phyloP scores from a whole-genome alignment of 2,797 vertebrate genomes.

The Acomys russatus region DNA sequence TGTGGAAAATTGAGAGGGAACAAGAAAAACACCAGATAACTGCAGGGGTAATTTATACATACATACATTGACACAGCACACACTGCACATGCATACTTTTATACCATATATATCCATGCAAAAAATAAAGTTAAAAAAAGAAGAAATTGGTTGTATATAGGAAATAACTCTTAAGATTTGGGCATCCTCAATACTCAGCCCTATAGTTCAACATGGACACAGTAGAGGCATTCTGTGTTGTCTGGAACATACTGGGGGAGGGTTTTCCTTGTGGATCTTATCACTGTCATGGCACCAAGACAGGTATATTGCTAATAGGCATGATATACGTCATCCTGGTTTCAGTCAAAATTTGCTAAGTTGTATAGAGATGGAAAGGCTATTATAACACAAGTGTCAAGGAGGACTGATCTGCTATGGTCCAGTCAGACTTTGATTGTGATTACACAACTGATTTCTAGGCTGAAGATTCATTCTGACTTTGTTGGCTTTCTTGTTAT shows the following conservation, averaged over 20 bases:
- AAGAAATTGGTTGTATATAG: background rate
- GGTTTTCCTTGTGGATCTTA: background rate
- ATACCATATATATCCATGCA: background rate
- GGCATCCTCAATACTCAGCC: background rate
- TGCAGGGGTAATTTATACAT: background rate
- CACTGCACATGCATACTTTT: background rate
- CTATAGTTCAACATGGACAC: background rate
- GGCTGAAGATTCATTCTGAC: conserved; percentile 5
- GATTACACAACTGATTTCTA: conserved; percentile 7
- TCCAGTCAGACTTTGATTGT: background rate
- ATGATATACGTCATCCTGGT: background rate
- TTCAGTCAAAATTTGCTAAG: background rate
- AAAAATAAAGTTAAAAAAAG: background rate
- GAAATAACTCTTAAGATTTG: background rate
- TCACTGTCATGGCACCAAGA: background rate
- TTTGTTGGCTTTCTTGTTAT: background rate
- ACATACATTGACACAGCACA: background rate
- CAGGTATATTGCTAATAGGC: background rate
- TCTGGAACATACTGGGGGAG: background rate
- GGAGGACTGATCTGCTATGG: background rate
- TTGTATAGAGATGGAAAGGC: background rate
- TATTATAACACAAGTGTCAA: background rate
- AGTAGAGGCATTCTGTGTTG: background rate
- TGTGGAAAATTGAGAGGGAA: background rate
- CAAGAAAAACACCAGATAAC: background rate